These are phyloP conservation scores for Ommatoiulus sabulosus DNA, from an alignment of 2,888 invertebrate species.

Conservation along the genomic window DNA sequence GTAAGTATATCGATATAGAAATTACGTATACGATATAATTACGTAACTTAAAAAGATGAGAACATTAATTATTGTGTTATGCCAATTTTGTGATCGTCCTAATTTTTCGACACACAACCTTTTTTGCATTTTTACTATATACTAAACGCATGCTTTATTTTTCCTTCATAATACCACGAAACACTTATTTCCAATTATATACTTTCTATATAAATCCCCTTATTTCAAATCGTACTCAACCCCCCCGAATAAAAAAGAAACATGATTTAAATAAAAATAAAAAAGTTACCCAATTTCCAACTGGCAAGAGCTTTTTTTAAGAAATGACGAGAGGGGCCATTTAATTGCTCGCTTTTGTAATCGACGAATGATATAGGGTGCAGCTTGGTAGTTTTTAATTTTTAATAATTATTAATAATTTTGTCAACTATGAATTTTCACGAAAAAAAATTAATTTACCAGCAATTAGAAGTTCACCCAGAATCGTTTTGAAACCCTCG, in stretches of 20 bases:
- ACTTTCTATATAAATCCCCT: not conserved
- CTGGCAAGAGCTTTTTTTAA: not conserved
- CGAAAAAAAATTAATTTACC: too few relatives aligned
- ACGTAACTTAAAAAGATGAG: not conserved
- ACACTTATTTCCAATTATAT: conserved; percentile 32
- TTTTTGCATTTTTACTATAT: conserved; percentile 45
- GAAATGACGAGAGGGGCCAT: not conserved
- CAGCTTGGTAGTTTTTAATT: too few relatives aligned
- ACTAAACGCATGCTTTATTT: conserved; percentile 49
- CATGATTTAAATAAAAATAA: too few relatives aligned
- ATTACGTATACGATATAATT: not conserved
- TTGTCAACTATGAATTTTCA: too few relatives aligned
- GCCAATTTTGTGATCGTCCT: conserved; percentile 48
- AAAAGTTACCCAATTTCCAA: not conserved
- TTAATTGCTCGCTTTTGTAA: not conserved
- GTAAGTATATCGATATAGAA: conserved; percentile 44
- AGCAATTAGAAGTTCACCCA: too few relatives aligned
- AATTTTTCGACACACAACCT: conserved; percentile 42
- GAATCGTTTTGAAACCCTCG: too few relatives aligned
- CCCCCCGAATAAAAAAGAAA: too few relatives aligned
- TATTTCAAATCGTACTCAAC: too few relatives aligned
- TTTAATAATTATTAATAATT: too few relatives aligned
- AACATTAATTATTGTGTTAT: conserved; percentile 10
- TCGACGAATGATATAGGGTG: too few relatives aligned
- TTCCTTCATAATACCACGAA: conserved; percentile 44